Conservation (phyloP, 2,888 invertebrate species). For the Tolmerus cingulatus region DNA sequence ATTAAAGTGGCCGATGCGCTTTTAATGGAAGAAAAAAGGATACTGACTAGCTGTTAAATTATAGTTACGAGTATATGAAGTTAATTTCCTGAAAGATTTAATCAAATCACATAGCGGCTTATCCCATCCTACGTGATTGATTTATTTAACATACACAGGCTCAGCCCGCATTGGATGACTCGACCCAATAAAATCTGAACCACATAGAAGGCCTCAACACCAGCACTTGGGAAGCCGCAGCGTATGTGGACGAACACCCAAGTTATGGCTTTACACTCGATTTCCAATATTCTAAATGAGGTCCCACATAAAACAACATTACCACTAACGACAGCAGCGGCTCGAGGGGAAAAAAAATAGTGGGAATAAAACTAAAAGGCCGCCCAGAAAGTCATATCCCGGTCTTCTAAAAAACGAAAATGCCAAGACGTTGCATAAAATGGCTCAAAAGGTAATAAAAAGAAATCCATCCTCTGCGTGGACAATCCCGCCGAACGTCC, state of each 20-base stretch:
- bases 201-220: conserved; percentile 9
- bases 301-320: conserved; percentile 42
- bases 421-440: conserved; percentile 35
- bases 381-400: conserved; percentile 41
- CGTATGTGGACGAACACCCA: conserved; percentile 27
- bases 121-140: conserved; percentile 9
- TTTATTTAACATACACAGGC: conserved; percentile 2
- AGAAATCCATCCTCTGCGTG: conserved; percentile 39
- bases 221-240: background rate
- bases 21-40: background rate
- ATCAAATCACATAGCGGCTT: conserved; percentile 24
- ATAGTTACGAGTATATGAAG: background rate
- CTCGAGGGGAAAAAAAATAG: background rate
- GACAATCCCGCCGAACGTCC: background rate
- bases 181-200: conserved; percentile 1
- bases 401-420: conserved; percentile 22
- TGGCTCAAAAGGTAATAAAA: conserved; percentile 40
- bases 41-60: background rate
- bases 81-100: conserved; percentile 26
- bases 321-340: conserved; percentile 31
- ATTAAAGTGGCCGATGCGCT: background rate
- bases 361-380: conserved; percentile 6
- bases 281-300: conserved; percentile 39
- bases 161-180: background rate
- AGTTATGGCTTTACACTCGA: conserved; percentile 16